phyloP scores from a whole-genome alignment of 2,797 vertebrate species.

The Spinibarbus caldwelli region DNA sequence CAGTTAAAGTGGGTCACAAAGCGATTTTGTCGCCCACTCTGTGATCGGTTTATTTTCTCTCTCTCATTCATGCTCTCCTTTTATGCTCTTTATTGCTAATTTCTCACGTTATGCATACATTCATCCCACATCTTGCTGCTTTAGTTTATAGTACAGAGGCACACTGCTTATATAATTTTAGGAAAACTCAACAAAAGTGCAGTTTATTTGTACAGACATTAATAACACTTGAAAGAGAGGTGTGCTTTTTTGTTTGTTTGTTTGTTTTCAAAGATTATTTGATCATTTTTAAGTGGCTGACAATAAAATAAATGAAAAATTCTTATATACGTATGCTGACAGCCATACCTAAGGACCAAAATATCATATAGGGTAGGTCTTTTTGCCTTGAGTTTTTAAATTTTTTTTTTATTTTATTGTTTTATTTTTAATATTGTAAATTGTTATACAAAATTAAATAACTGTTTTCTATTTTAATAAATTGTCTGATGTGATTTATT shows the following conservation, averaged over 20 bases:
- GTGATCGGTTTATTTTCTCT: constrained; percentile 41
- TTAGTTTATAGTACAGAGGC: not conserved
- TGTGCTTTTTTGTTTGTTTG: not conserved
- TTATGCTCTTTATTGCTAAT: constrained; percentile 49
- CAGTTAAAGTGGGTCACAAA: constrained; percentile 52
- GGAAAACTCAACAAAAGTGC: not conserved
- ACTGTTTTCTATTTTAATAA: no score
- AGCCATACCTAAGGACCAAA: not conserved
- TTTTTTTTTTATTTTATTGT: not conserved
- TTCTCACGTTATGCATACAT: not conserved
- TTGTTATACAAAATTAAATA: not conserved
- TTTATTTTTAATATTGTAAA: not conserved
- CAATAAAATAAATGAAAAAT: not conserved
- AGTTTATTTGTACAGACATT: not conserved
- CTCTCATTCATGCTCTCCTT: constrained; percentile 49
- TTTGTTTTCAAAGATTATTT: no score
- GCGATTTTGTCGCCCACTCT: constrained; percentile 17
- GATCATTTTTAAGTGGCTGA: no score
- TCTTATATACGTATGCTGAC: not conserved
- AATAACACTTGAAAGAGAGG: not conserved
- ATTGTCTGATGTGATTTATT: not conserved
- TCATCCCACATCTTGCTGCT: not conserved
- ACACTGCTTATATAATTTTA: not conserved
- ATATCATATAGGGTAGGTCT: no score
- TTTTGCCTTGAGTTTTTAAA: not conserved